Conservation (phyloP, 2,797 vertebrate genomes). For the Enteromius viviparus region DNA sequence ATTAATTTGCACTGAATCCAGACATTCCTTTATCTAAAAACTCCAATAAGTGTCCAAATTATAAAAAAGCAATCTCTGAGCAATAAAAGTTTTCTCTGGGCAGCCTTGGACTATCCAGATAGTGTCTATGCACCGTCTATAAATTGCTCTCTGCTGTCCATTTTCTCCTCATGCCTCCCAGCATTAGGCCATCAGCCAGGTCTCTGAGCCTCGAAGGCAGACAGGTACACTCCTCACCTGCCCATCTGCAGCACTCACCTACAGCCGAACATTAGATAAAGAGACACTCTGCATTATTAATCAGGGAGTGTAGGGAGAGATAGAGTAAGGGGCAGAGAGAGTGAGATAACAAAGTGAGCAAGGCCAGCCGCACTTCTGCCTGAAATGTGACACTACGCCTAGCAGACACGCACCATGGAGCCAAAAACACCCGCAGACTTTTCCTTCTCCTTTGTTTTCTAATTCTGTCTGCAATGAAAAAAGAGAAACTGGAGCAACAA, state of each 20-base stretch:
- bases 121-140: constrained; percentile 32
- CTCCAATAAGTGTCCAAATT: not conserved
- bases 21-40: not conserved
- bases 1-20: not conserved
- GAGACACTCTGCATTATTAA: constrained; percentile 81
- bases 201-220: constrained; percentile 69
- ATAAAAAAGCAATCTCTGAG: not conserved
- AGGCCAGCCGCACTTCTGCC: constrained; percentile 49
- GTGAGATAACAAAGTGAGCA: constrained; percentile 50
- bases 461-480: constrained; percentile 57
- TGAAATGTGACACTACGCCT: constrained; percentile 60
- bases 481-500: constrained; percentile 55
- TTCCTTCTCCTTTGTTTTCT: constrained; percentile 59
- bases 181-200: constrained; percentile 64
- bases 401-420: constrained; percentile 49
- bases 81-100: not conserved
- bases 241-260: constrained; percentile 70
- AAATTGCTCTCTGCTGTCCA: constrained; percentile 13
- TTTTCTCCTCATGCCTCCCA: constrained; percentile 16
- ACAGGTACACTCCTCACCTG: constrained; percentile 74
- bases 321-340: constrained; percentile 32
- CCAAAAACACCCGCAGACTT: constrained; percentile 50
- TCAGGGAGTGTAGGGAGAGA: constrained; percentile 35
- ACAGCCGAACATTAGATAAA: constrained; percentile 74
- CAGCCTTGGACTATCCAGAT: constrained; percentile 48